Evolutionary conservation across 2,113 vertebrate species (phyloP).

Genomic region (Passer montanus): DNA sequence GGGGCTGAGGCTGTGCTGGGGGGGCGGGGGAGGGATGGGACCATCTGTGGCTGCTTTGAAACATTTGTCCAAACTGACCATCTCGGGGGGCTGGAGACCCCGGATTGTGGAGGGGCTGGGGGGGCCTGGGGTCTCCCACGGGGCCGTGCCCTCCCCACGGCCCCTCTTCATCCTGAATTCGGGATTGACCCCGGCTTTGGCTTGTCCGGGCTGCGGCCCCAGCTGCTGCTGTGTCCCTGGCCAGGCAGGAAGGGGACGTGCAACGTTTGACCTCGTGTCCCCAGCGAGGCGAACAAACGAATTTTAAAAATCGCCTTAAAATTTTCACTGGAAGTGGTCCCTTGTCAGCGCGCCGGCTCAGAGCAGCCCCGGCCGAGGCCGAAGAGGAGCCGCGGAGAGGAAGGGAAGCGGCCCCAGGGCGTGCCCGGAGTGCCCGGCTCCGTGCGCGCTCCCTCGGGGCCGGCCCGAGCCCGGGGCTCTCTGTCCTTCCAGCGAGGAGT

Average conservation of each 20-base stretch:
- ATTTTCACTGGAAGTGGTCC: background rate
- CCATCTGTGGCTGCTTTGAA: background rate
- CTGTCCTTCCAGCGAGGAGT: background rate
- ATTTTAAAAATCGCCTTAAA: conserved; percentile 69
- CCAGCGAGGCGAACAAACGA: background rate
- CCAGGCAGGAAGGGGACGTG: background rate
- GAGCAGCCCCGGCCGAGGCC: background rate
- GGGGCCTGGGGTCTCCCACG: background rate
- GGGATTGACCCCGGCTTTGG: background rate
- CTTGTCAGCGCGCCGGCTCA: background rate
- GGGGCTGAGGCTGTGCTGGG: background rate
- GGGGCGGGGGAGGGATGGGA: background rate
- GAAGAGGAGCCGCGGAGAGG: background rate
- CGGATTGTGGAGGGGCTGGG: background rate
- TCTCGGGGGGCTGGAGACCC: background rate
- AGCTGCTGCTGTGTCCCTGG: background rate
- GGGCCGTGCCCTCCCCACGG: background rate
- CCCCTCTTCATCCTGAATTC: background rate
- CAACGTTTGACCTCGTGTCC: background rate
- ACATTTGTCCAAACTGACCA: background rate
- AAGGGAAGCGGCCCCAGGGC: background rate
- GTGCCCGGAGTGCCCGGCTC: background rate
- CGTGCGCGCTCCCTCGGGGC: background rate
- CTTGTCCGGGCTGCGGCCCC: background rate
- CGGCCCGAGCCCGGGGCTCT: background rate